Percentiles rank a stretch among this genome's conserved stretches.
Evolutionary conservation across 2,797 vertebrate species (phyloP).

Genomic region (Artibeus jamaicensis): DNA sequence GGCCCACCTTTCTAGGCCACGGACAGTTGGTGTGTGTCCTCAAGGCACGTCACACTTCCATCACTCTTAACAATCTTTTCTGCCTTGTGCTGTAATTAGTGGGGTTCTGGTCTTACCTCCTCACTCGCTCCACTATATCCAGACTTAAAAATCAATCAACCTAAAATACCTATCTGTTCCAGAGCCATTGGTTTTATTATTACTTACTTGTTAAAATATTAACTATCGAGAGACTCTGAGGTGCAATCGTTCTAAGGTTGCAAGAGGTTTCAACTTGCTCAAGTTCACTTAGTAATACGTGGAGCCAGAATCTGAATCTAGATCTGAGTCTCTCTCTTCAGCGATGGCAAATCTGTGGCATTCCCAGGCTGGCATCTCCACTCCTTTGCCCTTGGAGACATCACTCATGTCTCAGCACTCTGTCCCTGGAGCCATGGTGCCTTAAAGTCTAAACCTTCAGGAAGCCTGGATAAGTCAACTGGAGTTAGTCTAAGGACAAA

Average conservation of each 20-base stretch:
- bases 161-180: not conserved
- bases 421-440: not conserved
- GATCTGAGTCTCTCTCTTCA: not conserved
- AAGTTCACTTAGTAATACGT: not conserved
- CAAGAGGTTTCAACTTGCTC: not conserved
- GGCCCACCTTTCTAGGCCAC: not conserved
- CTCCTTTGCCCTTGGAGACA: accelerated
- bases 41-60: not conserved
- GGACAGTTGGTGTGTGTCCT: not conserved
- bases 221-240: not conserved
- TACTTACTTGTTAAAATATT: not conserved
- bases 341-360: not conserved
- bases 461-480: not conserved
- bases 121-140: not conserved
- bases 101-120: not conserved
- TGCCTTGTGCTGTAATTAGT: not conserved
- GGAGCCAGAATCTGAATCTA: not conserved
- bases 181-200: not conserved
- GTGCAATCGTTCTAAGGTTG: not conserved
- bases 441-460: not conserved
- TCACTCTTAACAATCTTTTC: not conserved
- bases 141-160: not conserved
- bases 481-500: not conserved
- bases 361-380: not conserved
- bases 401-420: not conserved